Percentiles rank a stretch among this genome's conserved stretches.
Evolutionary conservation across 1,140 invertebrate species (phyloP).

Genomic region (Drosophila grimshawi): DNA sequence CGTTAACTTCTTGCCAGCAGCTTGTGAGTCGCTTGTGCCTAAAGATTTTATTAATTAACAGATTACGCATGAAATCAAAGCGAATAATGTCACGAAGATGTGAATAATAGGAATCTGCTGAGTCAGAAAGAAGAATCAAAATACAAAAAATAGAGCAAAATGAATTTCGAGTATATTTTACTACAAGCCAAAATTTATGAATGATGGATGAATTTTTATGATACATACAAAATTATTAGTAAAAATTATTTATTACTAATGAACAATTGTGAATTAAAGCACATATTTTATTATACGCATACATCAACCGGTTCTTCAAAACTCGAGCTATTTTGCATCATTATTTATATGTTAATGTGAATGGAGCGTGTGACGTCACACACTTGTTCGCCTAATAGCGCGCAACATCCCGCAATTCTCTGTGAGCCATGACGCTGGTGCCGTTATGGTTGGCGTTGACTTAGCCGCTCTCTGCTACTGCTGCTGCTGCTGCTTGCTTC

Average conservation of each 20-base stretch:
- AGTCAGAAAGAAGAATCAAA: no score
- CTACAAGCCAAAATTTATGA: no score
- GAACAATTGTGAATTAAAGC: no score
- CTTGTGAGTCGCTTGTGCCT: slow-evolving; percentile 17
- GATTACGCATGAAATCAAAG: slow-evolving; percentile 6
- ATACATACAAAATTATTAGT: no score
- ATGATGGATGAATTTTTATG: no score
- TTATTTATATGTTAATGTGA: neutral
- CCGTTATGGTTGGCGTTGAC: slow-evolving; percentile 20
- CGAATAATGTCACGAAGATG: neutral
- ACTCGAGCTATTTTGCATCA: no score
- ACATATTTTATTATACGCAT: no score
- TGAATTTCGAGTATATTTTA: no score
- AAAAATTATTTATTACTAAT: no score
- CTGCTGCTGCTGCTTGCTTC: slow-evolving; percentile 44
- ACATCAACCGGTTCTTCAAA: no score
- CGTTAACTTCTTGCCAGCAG: slow-evolving; percentile 26
- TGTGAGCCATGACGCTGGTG: slow-evolving; percentile 12
- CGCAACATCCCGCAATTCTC: slow-evolving; percentile 15
- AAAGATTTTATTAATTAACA: neutral
- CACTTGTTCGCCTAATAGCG: neutral
- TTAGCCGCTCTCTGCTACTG: slow-evolving; percentile 46
- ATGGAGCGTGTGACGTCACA: slow-evolving; percentile 25
- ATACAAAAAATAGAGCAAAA: no score
- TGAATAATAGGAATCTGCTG: neutral